phyloP scores from a whole-genome alignment of 2,888 invertebrate species.

The Sphaerophoria rueppellii region DNA sequence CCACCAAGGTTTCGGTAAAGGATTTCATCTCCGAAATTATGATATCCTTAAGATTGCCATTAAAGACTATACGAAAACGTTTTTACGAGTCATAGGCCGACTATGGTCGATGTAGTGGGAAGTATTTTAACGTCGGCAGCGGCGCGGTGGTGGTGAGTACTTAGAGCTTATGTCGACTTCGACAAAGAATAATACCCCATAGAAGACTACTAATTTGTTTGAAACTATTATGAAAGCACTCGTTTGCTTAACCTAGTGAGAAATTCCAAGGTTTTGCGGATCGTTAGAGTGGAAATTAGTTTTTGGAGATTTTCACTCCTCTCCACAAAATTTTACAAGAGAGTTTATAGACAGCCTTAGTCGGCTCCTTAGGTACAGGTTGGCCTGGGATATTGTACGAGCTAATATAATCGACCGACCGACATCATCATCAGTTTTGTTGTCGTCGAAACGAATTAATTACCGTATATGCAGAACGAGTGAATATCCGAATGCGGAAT shows the following conservation, averaged over 20 bases:
- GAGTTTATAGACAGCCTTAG: neutral
- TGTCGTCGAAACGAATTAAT: conserved; percentile 52
- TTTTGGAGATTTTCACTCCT: conserved; percentile 40
- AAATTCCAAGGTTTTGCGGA: conserved; percentile 70
- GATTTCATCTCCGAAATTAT: conserved; percentile 53
- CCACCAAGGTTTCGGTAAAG: conserved; percentile 5
- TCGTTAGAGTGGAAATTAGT: conserved; percentile 66
- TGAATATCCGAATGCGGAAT: conserved; percentile 42
- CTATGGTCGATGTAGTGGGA: neutral
- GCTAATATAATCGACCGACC: neutral
- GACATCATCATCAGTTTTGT: neutral
- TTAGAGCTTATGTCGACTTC: conserved; percentile 20
- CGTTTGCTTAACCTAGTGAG: conserved; percentile 67
- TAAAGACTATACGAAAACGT: conserved; percentile 32
- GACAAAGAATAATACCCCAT: conserved; percentile 60
- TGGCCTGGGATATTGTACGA: no score
- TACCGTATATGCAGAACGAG: conserved; percentile 26
- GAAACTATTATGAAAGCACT: conserved; percentile 70
- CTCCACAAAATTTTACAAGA: conserved; percentile 12
- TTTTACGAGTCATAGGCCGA: neutral
- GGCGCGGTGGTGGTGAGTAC: neutral
- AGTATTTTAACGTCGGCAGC: neutral
- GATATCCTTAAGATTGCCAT: conserved; percentile 58
- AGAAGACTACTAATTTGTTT: conserved; percentile 68
- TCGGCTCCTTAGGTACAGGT: neutral